A percentile compares a stretch with the other conserved stretches of the same genome.
phyloP scores from a whole-genome alignment of 1,140 invertebrate species.

The Gonioctena quinquepunctata region DNA sequence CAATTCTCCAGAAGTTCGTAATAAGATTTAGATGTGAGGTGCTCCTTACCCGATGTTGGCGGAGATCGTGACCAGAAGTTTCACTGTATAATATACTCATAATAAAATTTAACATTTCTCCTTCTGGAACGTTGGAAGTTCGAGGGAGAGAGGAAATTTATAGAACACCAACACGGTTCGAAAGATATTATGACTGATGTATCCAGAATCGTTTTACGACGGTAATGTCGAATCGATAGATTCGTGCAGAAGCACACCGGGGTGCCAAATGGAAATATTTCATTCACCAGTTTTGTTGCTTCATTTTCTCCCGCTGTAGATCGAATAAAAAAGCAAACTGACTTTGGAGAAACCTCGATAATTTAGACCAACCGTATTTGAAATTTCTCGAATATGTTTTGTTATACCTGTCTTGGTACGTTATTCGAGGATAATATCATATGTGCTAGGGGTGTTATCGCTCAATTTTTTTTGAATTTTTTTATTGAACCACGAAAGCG shows the following conservation, averaged over 20 bases:
- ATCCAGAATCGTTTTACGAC: neutral
- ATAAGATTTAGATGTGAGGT: conserved; percentile 53
- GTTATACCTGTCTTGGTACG: too few relatives aligned
- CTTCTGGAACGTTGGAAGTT: neutral
- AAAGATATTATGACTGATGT: neutral
- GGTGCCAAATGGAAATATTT: neutral
- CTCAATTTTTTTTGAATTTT: too few relatives aligned
- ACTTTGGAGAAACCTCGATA: too few relatives aligned
- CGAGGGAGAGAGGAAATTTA: neutral
- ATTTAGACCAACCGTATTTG: too few relatives aligned
- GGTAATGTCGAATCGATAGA: neutral
- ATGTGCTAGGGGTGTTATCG: too few relatives aligned
- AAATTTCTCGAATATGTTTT: too few relatives aligned
- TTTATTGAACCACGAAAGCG: too few relatives aligned
- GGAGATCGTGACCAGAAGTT: conserved; percentile 50
- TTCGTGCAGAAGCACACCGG: neutral
- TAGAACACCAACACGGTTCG: neutral
- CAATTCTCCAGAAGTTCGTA: conserved; percentile 45
- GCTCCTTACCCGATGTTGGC: conserved; percentile 45
- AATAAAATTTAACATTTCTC: conserved; percentile 43
- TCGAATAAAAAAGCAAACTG: too few relatives aligned
- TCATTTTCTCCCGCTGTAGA: too few relatives aligned
- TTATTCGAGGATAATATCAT: too few relatives aligned
- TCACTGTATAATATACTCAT: conserved; percentile 51
- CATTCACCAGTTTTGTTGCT: too few relatives aligned